Base-by-base conservation (phyloP, 2,113 vertebrate species). In the Equus quagga region DNA sequence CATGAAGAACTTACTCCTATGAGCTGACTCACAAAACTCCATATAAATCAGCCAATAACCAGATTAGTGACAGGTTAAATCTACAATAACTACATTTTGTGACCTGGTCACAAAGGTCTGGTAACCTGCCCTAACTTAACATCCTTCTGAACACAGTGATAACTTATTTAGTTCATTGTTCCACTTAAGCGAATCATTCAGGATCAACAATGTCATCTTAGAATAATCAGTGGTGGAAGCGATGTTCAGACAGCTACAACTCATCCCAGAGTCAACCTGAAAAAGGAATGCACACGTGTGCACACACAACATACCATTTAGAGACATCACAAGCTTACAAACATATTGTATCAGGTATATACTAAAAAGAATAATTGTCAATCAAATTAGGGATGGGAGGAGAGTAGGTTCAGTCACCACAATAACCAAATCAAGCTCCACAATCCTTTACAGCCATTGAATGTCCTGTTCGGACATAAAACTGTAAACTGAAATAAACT, bases 381-480 rank as follows among this genome's bases (percentile, higher is more conserved):
- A 46, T 46, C 28, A 76, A 89, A 83, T 76, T 31, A 69, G 36
- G 56, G 36, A 36, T 9, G 56, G 24, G 33, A 91, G 44, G 17
- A 6, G 1, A 49, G 24, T 33, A 26, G 70, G 21, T 56, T 33
- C 76, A 24, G 23, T 83, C 44, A 83, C 24, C 13, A 15, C 46
- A 46, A 75, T 69, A 64, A 88, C 85, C 92, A 97, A 98, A 95
- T 79, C 76, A 83, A 80, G 90, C 86, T 78, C 80, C 82, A 84
- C 76, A 97, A 91, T 51, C 67, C 97, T 84, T 82, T 91, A 94
- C 0, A 21, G 41, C 44, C 91, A 78, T 85, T 94, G 82, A 89
- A 84, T 96, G 76, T 87, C 95, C 89, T 67, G 87, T 92, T 13
- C 79, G 96, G 94, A 89, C 89, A 92, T 54, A 89, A 89, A 94